Conservation (phyloP, 2,113 vertebrate species). For the Calyptomena viridis region DNA sequence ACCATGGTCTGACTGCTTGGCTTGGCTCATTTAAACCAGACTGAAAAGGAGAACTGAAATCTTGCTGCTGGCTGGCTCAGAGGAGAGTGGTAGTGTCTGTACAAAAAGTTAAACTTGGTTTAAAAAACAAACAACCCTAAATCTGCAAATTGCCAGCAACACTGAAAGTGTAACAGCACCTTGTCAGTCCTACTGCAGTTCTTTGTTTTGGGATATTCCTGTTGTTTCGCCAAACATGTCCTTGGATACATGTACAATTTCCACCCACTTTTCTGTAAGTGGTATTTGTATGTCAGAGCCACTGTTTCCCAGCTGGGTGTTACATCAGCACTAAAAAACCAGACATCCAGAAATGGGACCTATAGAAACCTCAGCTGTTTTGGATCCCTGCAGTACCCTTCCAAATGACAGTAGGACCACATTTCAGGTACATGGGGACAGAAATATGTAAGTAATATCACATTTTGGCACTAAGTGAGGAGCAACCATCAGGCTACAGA, state of each 20-base stretch:
- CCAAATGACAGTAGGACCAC: not conserved
- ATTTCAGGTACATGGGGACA: not conserved
- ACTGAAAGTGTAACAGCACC: not conserved
- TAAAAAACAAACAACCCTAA: not conserved
- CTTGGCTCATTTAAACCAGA: not conserved
- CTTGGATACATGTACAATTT: not conserved
- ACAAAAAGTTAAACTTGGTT: not conserved
- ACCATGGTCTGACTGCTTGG: not conserved
- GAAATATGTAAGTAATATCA: fast-evolving
- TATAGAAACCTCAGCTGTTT: not conserved
- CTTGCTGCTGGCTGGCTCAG: not conserved
- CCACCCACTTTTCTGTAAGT: not conserved
- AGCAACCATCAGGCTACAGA: not conserved
- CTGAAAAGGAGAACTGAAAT: not conserved
- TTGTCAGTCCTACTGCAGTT: not conserved
- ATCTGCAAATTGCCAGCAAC: not conserved
- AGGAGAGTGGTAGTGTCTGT: not conserved
- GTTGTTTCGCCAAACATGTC: not conserved
- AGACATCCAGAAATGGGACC: not conserved
- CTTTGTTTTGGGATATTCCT: not conserved
- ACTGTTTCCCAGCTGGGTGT: not conserved
- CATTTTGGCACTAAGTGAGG: not conserved
- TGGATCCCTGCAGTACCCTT: not conserved
- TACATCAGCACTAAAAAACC: not conserved
- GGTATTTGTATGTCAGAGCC: not conserved